Conservation (phyloP, 2,797 vertebrate genomes). For the Epinephelus awoara region DNA sequence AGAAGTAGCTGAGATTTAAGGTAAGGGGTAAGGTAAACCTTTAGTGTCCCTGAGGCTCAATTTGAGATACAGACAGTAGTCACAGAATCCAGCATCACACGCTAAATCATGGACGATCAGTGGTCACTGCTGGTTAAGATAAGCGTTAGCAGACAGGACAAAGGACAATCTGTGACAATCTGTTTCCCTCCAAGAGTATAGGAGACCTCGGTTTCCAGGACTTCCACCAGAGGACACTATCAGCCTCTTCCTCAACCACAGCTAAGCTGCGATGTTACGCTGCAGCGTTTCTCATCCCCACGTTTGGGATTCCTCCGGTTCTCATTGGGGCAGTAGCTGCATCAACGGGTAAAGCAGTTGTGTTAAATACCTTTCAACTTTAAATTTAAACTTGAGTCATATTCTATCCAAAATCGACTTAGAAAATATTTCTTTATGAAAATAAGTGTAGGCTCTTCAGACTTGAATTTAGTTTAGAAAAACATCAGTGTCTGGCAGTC, state of each 20-base stretch:
- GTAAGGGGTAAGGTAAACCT: no score
- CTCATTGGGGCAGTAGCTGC: conserved; percentile 66
- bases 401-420: no score
- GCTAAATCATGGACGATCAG: no score
- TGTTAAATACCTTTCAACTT: neutral
- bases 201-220: conserved; percentile 60
- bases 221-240: conserved; percentile 66
- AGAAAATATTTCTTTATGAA: no score
- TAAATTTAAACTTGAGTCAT: neutral
- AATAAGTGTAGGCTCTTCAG: no score
- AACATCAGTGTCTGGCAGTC: neutral
- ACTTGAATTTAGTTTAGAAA: no score
- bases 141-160: no score
- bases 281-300: conserved; percentile 55
- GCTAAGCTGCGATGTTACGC: conserved; percentile 61
- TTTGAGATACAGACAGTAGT: no score
- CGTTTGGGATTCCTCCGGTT: conserved; percentile 64
- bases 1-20: no score
- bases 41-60: no score
- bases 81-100: no score
- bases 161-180: neutral
- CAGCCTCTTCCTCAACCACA: conserved; percentile 47
- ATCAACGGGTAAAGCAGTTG: conserved; percentile 51
- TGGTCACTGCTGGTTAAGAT: no score
- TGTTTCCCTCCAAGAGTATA: conserved; percentile 22